phyloP scores from a whole-genome alignment of 2,113 vertebrate species.

The Tragulus kanchil region DNA sequence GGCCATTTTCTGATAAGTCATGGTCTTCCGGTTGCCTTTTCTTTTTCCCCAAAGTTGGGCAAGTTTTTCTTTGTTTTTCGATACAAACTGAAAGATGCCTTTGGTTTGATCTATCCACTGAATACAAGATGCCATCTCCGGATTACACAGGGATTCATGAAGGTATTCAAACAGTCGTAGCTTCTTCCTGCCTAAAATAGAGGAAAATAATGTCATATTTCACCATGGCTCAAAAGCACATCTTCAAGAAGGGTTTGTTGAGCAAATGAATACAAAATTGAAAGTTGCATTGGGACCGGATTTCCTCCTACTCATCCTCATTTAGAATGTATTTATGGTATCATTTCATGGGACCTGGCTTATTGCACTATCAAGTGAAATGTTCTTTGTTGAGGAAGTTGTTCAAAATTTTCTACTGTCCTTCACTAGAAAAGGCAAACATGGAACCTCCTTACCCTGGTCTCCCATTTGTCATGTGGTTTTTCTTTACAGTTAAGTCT shows the following conservation, averaged over 20 bases:
- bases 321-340: neutral
- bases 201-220: neutral
- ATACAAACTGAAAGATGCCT: constrained; percentile 97
- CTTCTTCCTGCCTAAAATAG: constrained; percentile 92
- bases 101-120: constrained; percentile 95
- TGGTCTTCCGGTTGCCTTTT: constrained; percentile 98
- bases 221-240: neutral
- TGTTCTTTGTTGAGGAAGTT: neutral
- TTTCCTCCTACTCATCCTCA: neutral
- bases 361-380: neutral
- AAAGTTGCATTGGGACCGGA: constrained; percentile 21
- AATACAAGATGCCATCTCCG: constrained; percentile 95
- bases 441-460: neutral
- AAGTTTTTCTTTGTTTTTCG: constrained; percentile 98
- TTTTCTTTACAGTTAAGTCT: neutral
- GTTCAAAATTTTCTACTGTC: neutral
- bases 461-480: neutral
- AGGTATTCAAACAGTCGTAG: constrained; percentile 97
- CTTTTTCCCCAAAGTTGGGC: constrained; percentile 97
- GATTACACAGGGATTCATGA: constrained; percentile 93
- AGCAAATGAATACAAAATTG: neutral
- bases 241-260: neutral
- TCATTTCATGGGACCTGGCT: neutral
- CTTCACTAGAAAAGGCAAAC: neutral
- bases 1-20: constrained; percentile 99